Evolutionary conservation across 1,140 invertebrate species (phyloP).

Genomic region (Orius laevigatus): DNA sequence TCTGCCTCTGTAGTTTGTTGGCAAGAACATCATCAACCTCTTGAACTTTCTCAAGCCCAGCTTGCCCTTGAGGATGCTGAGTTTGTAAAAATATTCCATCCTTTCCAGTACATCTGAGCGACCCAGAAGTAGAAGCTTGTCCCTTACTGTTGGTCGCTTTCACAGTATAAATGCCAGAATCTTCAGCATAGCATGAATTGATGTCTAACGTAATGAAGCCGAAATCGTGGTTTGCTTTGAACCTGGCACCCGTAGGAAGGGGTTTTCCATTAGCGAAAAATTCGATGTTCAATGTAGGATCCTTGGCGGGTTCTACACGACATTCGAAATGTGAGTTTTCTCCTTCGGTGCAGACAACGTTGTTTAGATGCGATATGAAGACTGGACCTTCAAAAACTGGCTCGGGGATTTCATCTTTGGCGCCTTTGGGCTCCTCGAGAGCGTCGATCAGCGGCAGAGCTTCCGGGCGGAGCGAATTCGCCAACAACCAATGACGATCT

Average conservation of each 20-base stretch:
- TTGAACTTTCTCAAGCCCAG: slow-evolving; percentile 68
- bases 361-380: slow-evolving; percentile 80
- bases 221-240: slow-evolving; percentile 75
- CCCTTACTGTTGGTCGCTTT: slow-evolving; percentile 84
- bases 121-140: slow-evolving; percentile 71
- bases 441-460: slow-evolving; percentile 71
- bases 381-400: slow-evolving; percentile 67
- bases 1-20: slow-evolving; percentile 45
- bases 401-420: slow-evolving; percentile 46
- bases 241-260: slow-evolving; percentile 59
- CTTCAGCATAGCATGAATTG: slow-evolving; percentile 63
- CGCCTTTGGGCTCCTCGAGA: slow-evolving; percentile 60
- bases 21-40: slow-evolving; percentile 63
- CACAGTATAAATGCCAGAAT: slow-evolving; percentile 80
- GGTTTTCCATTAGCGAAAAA: slow-evolving; percentile 80
- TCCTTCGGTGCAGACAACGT: slow-evolving; percentile 75
- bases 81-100: slow-evolving; percentile 67
- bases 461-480: slow-evolving; percentile 79
- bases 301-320: slow-evolving; percentile 81
- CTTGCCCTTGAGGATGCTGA: slow-evolving; percentile 76
- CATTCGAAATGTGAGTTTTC: slow-evolving; percentile 90
- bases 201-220: slow-evolving; percentile 74
- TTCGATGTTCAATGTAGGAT: slow-evolving; percentile 85
- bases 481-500: slow-evolving; percentile 69
- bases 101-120: slow-evolving; percentile 60